Conservation (phyloP, 2,113 vertebrate genomes). For the Tachysurus fulvidraco region DNA sequence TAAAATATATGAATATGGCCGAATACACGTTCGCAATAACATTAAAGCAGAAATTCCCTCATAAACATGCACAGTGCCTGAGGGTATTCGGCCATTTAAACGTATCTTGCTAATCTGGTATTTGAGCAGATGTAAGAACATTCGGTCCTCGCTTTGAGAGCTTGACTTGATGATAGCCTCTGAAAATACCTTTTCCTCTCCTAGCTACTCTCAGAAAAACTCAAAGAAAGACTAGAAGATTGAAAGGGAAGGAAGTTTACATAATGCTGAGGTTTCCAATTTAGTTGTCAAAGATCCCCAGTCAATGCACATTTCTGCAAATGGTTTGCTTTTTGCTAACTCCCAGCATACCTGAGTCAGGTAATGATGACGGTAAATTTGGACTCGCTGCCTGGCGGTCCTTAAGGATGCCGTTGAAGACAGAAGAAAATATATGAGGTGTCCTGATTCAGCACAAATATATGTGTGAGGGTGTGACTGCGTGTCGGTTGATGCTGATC, state of each 20-base stretch:
- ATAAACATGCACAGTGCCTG: neutral
- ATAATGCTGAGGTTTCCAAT: slow-evolving; percentile 37
- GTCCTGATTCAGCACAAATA: slow-evolving; percentile 13
- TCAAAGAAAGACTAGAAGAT: neutral
- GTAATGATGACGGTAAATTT: slow-evolving; percentile 35
- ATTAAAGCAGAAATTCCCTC: slow-evolving; percentile 7
- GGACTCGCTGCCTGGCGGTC: neutral
- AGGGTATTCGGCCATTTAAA: slow-evolving; percentile 3
- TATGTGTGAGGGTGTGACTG: neutral
- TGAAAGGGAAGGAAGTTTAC: neutral
- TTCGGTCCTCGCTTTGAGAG: neutral
- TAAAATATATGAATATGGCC: neutral
- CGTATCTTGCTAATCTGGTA: neutral
- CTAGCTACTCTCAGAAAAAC: neutral
- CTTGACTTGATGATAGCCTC: neutral
- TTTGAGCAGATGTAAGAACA: slow-evolving; percentile 1
- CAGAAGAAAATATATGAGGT: neutral
- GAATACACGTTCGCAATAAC: neutral
- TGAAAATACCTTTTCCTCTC: neutral
- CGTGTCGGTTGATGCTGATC: neutral
- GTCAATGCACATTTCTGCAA: slow-evolving; percentile 35
- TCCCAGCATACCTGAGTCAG: slow-evolving; percentile 38
- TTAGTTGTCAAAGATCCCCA: slow-evolving; percentile 3
- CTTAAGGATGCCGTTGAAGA: neutral
- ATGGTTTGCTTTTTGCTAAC: slow-evolving; percentile 7